phyloP scores from a whole-genome alignment of 2,113 vertebrate genomes.

The Cebus imitator region DNA sequence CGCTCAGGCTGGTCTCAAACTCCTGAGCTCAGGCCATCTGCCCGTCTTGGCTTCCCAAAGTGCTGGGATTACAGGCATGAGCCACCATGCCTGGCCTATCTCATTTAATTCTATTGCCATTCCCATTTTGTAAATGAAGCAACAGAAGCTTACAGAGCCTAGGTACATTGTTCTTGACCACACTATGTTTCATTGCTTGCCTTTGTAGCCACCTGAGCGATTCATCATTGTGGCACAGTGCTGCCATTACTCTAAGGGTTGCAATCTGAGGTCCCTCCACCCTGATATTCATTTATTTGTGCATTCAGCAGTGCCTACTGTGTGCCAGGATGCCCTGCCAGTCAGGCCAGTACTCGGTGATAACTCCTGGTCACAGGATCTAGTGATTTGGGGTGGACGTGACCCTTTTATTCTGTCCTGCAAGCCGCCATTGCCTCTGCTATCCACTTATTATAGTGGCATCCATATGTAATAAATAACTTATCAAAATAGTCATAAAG shows the following conservation, averaged over 20 bases:
- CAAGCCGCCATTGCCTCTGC: background rate
- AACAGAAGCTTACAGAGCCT: background rate
- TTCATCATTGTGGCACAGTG: rapidly evolving
- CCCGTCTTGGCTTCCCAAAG: too few relatives aligned
- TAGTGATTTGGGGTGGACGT: background rate
- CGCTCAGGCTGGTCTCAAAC: too few relatives aligned
- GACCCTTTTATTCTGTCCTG: background rate
- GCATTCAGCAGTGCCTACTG: background rate
- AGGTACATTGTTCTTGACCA: rapidly evolving
- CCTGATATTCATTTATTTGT: background rate
- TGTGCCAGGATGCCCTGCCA: background rate
- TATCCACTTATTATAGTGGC: background rate
- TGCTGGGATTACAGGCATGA: too few relatives aligned
- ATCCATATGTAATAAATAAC: slow-evolving; percentile 17
- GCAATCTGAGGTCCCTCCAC: background rate
- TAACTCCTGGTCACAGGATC: background rate
- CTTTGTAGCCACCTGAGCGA: background rate
- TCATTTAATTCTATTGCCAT: background rate
- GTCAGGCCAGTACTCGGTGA: background rate
- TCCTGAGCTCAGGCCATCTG: too few relatives aligned
- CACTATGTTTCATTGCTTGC: rapidly evolving
- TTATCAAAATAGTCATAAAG: slow-evolving; percentile 54
- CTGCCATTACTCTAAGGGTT: background rate
- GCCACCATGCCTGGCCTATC: background rate
- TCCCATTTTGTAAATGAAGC: background rate